phyloP scores from a whole-genome alignment of 2,797 vertebrate genomes.

The Philypnodon macrostomus region DNA sequence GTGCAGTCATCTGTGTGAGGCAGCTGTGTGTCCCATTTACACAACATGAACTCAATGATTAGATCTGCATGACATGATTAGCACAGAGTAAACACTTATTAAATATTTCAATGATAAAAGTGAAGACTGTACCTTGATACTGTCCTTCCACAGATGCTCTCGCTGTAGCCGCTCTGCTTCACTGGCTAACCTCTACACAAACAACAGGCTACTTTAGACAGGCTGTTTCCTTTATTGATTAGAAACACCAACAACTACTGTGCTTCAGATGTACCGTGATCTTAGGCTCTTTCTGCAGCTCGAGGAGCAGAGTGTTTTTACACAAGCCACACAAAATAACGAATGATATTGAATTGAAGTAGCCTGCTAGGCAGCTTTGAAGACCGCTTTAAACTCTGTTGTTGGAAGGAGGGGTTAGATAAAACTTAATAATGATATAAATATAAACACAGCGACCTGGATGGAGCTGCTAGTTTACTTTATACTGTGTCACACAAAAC shows the following conservation, averaged over 20 bases:
- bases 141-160: slow-evolving; percentile 93
- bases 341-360: too few species aligned
- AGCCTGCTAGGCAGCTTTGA: too few species aligned
- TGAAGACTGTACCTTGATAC: slow-evolving; percentile 88
- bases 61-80: not conserved
- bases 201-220: slow-evolving; percentile 30
- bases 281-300: too few species aligned
- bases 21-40: slow-evolving; percentile 28
- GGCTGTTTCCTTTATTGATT: slow-evolving; percentile 8
- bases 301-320: too few species aligned
- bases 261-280: not conserved
- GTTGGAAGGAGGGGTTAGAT: not conserved
- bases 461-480: too few species aligned
- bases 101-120: too few species aligned
- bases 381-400: too few species aligned
- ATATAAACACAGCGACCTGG: not conserved
- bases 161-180: slow-evolving; percentile 93
- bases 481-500: not conserved
- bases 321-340: not conserved
- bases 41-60: not conserved
- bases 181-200: slow-evolving; percentile 84
- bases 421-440: not conserved
- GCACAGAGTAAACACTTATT: too few species aligned
- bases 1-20: slow-evolving; percentile 37
- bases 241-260: not conserved